Base-by-base conservation (phyloP, 2,888 invertebrate genomes). In the Flabesymbios commensalis region DNA sequence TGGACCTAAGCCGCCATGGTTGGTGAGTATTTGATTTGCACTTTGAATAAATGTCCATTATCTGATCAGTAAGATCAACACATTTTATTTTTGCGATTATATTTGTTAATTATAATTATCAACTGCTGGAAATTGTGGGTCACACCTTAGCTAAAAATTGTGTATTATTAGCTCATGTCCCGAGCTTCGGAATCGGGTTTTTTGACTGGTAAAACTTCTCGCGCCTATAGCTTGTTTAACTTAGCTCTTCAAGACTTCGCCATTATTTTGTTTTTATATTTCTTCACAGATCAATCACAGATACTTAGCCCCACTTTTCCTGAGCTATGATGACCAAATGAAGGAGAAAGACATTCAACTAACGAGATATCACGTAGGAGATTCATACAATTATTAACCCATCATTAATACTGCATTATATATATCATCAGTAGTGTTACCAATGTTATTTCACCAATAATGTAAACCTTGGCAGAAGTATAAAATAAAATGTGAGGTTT, bases 1-100 rank as follows among this genome's bases (percentile, higher is more conserved):
- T 51, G 80, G 79, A n/a, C 79, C 80, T 3, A 70, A 76, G 29
- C 80, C 80, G 22, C 78, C 77, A 5, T 81, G 80, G 80, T 73
- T 80, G 71, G 79, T 80, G 69, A 71, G 77, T 69, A n/a, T 14
- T 24, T 4, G n/a, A n/a, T n/a, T n/a, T n/a, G n/a, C n/a, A n/a
- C n/a, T n/a, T n/a, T n/a, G n/a, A n/a, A n/a, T n/a, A n/a, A n/a
- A n/a, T n/a, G n/a, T n/a, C n/a, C n/a, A n/a, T n/a, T n/a, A n/a
- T n/a, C n/a, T n/a, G n/a, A n/a, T n/a, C n/a, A n/a, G n/a, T n/a
- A n/a, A n/a, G n/a, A n/a, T n/a, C n/a, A n/a, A n/a, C n/a, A n/a
- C n/a, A n/a, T n/a, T n/a, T n/a, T n/a, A n/a, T n/a, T n/a, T n/a
- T n/a, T n/a, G n/a, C n/a, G n/a, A n/a, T n/a, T n/a, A n/a, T n/a